Evolutionary conservation across 2,113 vertebrate genomes (phyloP), one percentile per base, ranked within the genome.

Genomic region (Nicator chloris): DNA sequence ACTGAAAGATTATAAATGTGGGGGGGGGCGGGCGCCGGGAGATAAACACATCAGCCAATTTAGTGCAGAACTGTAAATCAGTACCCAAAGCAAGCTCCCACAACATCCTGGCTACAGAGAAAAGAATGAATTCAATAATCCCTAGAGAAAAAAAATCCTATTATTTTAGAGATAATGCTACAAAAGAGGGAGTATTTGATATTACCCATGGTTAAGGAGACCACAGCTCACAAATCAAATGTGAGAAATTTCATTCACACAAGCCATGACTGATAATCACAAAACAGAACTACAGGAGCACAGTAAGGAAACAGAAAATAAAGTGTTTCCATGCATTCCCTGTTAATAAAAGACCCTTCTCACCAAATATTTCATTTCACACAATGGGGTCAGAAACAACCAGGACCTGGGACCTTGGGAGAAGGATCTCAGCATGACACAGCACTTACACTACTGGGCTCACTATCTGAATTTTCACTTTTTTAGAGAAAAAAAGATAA

Each of bases 11-110:
- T 81, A 49, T 28, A 94, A 71, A 82, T 13, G 14, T 16, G 33
- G 40, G 13, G 30, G 12, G 3, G 0, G 1, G 21, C 14, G 10
- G n/a, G n/a, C n/a, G n/a, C n/a, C n/a, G n/a, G 17, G 45, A 39
- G 11, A 40, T 26, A 27, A 75, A 53, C 7, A 15, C 21, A n/a
- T 78, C 4, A 3, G 31, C 8, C 42, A 69, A 3, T 42, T 76
- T 28, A 66, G 44, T 56, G 19, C 40, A 61, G 40, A 86, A 50
- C 14, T 47, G 35, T 14, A 54, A 78, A 75, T 13, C 0, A 1
- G 19, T 7, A 60, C 22, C 51, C 69, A 59, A 77, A 81, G 47
- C 13, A 65, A 64, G 21, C 12, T 65, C 50, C 68, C 31, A 69
- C 22, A 65, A 35, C 26, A 56, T 15, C 18, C 35, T 33, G 21